Percentiles rank a stretch among this genome's conserved stretches.
phyloP scores from a whole-genome alignment of 2,797 vertebrate genomes.

The Bucorvus abyssinicus region DNA sequence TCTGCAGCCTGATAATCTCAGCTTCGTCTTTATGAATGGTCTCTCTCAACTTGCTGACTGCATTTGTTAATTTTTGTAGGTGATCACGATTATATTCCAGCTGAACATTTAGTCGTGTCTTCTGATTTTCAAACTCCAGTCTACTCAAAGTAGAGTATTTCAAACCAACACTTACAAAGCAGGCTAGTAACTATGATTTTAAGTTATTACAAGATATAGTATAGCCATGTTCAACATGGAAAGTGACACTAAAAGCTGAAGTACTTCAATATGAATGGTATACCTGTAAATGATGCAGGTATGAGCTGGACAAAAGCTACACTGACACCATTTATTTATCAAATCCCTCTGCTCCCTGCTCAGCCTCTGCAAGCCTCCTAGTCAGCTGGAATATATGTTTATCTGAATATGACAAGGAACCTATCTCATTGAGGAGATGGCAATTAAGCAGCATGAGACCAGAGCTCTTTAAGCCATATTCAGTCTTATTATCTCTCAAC shows the following conservation, averaged over 20 bases:
- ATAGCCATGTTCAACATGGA: neutral
- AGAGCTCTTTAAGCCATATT: neutral
- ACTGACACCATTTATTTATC: neutral
- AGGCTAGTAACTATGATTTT: neutral
- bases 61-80: slow-evolving; percentile 77
- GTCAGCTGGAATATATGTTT: neutral
- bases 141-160: slow-evolving; percentile 71
- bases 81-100: slow-evolving; percentile 84
- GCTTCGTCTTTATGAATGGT: slow-evolving; percentile 74
- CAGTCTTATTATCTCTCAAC: neutral
- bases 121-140: slow-evolving; percentile 90
- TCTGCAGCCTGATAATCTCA: slow-evolving; percentile 65
- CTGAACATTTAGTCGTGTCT: slow-evolving; percentile 79
- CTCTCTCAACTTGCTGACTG: slow-evolving; percentile 74
- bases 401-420: neutral
- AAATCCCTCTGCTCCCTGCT: neutral
- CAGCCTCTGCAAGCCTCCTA: neutral
- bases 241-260: neutral
- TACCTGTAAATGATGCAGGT: neutral
- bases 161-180: neutral
- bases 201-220: neutral
- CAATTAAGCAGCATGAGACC: neutral
- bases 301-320: neutral
- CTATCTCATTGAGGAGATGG: neutral
- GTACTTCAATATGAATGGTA: neutral